Percentiles rank a stretch among this genome's conserved stretches.
Evolutionary conservation across 2,888 invertebrate genomes (phyloP).

Genomic region (Pristionchus fissidentatus): DNA sequence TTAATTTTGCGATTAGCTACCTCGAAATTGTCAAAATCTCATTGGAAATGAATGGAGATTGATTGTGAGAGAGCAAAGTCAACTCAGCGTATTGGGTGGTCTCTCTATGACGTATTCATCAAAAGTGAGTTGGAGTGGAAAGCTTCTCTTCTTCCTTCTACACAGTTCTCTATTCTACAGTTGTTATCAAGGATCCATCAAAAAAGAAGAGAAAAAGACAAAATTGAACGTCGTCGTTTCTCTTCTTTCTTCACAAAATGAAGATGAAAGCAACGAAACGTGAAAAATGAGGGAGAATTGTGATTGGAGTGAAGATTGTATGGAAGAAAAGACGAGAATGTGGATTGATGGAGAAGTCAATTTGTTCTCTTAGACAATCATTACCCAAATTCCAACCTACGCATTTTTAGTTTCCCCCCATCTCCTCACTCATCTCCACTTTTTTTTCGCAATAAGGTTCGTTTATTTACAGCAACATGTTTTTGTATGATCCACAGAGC

Average conservation of each 20-base stretch:
- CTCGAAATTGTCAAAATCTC: not conserved
- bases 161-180: not conserved
- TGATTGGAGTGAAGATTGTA: conserved; percentile 7
- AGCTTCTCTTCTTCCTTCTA: not conserved
- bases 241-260: not conserved
- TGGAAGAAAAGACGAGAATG: not conserved
- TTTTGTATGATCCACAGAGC: too few relatives aligned
- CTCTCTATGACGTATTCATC: too few relatives aligned
- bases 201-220: not conserved
- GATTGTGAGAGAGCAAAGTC: too few relatives aligned
- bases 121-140: too few relatives aligned
- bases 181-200: not conserved
- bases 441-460: too few relatives aligned
- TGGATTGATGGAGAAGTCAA: not conserved
- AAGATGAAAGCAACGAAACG: conserved; percentile 22
- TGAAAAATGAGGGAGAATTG: not conserved
- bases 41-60: conserved; percentile 1
- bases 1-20: too few relatives aligned
- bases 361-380: not conserved
- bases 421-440: too few relatives aligned
- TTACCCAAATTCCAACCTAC: conserved; percentile 27
- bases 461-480: too few relatives aligned
- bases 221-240: conserved; percentile 28
- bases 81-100: too few relatives aligned
- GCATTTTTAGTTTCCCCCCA: too few relatives aligned